Percentiles rank a stretch among this genome's conserved stretches.
Conservation (phyloP, 2,113 vertebrate species). For the Acrocephalus kingi region DNA sequence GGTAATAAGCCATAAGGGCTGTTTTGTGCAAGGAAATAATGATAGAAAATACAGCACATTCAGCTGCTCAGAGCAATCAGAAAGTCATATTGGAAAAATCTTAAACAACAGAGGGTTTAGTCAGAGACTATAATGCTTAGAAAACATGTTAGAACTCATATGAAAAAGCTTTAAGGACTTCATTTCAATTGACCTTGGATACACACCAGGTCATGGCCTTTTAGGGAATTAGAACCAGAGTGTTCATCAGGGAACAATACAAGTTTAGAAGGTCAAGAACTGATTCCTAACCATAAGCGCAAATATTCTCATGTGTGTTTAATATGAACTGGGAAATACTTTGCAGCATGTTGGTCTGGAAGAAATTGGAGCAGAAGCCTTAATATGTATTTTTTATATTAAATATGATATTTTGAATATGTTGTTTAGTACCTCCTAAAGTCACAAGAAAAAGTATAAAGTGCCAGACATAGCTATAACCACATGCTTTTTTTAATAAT, state of each 20-base stretch:
- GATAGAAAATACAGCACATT: neutral
- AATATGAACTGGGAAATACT: slow-evolving; percentile 41
- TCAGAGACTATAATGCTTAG: neutral
- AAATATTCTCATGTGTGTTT: slow-evolving; percentile 46
- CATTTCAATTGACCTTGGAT: slow-evolving; percentile 58
- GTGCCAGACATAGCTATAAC: neutral
- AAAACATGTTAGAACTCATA: slow-evolving; percentile 42
- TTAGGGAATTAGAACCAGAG: slow-evolving; percentile 38
- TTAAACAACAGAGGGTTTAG: neutral
- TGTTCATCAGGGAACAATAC: slow-evolving; percentile 34
- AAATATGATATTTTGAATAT: neutral
- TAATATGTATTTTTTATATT: neutral
- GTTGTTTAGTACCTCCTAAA: neutral
- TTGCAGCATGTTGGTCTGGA: slow-evolving; percentile 34
- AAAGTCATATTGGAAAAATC: slow-evolving; percentile 2
- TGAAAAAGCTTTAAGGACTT: slow-evolving; percentile 53
- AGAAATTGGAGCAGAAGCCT: neutral
- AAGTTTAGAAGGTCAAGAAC: slow-evolving; percentile 53
- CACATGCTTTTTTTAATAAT: neutral
- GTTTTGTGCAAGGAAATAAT: neutral
- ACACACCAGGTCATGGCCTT: slow-evolving; percentile 40
- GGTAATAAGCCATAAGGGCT: slow-evolving; percentile 16
- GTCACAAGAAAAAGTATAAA: neutral
- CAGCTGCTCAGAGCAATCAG: neutral
- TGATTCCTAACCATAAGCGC: slow-evolving; percentile 28